Conservation (phyloP, 2,797 vertebrate species). For the Cheirogaleus major region DNA sequence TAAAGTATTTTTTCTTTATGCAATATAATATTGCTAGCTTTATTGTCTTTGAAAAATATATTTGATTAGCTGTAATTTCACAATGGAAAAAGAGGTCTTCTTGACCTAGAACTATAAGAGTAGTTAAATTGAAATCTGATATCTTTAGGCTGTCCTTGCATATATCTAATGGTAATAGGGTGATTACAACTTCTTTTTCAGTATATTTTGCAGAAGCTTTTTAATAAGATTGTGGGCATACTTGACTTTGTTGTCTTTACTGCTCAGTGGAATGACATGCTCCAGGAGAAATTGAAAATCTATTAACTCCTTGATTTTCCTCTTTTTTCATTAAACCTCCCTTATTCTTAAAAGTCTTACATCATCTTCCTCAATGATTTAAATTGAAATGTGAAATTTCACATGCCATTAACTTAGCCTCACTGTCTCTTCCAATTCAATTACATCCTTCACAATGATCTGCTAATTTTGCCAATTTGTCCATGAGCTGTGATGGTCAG, state of each 20-base stretch:
- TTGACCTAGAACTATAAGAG: neutral
- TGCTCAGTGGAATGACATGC: neutral
- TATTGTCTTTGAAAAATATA: neutral
- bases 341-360: neutral
- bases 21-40: neutral
- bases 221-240: neutral
- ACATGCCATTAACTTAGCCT: neutral
- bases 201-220: neutral
- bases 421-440: neutral
- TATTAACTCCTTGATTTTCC: neutral
- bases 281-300: neutral
- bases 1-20: neutral
- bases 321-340: neutral
- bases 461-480: neutral
- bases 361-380: neutral
- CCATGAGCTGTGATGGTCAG: neutral
- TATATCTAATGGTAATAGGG: neutral
- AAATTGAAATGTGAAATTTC: neutral
- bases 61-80: neutral
- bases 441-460: neutral
- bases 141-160: neutral
- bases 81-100: neutral
- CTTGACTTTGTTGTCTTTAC: neutral
- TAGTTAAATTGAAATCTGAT: neutral
- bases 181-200: neutral